Base-by-base conservation (phyloP, 2,113 vertebrate species). In the Eleginops maclovinus region DNA sequence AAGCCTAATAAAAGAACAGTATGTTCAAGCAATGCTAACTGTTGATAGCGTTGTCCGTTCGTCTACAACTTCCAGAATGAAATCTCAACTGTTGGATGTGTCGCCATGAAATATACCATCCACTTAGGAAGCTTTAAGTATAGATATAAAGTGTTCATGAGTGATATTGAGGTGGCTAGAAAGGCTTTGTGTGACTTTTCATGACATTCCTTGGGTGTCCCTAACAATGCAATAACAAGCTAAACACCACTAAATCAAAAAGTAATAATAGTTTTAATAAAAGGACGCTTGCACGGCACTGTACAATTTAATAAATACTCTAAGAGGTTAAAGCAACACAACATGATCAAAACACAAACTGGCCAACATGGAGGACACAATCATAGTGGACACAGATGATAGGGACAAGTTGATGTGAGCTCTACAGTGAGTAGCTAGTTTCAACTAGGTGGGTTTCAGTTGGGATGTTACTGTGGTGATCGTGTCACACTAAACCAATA, bases 201-300 rank as follows among this genome's bases (percentile, higher is more conserved):
- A 55, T 73, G 59, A 65, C 49, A 79, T 81, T 75, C 71, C 74
- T 72, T 5, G 26, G 61, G 15, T 24, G 49, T 59, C 61, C 21
- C 43, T 60, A 3, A 4, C 14, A 13, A 4, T 9, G 9, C 6
- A 2, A 10, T 2, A 9, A 64, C 21, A 2, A 10, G 40, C 49
- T 64, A 5, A 28, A 49, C 49, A 64, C 69, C 40, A 44, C 7
- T 70, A n/a, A 0, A 17, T 41, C 7, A 17, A 44, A 63, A 36
- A 36, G 8, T 36, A 36, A 36, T 36, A 36, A 36, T 8, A 36
- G 31, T 36, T 7, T 36, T 36, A 7, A 7, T 36, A 7, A 36
- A 36, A 8, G 31, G 31, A 7, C 5, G 5, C 31, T 36, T 36
- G 5, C 31, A 36, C 7, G 31, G 4, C 31, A 36, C 7, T 8